A percentile compares a stretch with the other conserved stretches of the same genome.
Conservation (phyloP, 2,113 vertebrate species). For the Microtus oregoni region DNA sequence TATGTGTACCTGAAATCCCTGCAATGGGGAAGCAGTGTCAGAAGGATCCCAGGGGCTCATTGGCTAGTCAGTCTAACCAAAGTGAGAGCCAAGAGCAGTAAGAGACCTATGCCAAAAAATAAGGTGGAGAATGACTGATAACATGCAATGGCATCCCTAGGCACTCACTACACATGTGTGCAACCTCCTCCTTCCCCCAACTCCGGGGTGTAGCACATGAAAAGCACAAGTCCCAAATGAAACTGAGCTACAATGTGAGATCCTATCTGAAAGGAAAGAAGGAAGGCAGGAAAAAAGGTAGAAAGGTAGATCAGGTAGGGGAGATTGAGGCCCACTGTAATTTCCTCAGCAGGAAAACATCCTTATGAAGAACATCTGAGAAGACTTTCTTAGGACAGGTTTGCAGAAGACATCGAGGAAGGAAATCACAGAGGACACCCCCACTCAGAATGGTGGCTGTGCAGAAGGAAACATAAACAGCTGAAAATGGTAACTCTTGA, state of each 20-base stretch:
- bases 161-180: neutral
- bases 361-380: neutral
- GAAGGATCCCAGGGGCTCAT: neutral
- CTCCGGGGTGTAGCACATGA: neutral
- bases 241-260: neutral
- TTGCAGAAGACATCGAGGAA: neutral
- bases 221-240: neutral
- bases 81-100: too few species aligned
- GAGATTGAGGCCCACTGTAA: neutral
- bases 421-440: neutral
- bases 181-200: neutral
- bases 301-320: neutral
- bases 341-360: neutral
- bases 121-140: neutral
- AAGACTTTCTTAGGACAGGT: neutral
- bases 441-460: neutral
- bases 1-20: neutral
- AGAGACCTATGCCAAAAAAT: neutral
- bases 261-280: neutral
- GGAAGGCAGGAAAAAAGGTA: neutral
- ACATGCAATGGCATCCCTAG: neutral
- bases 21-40: neutral
- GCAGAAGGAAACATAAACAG: neutral
- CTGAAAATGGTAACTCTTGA: neutral
- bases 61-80: too few species aligned